phyloP scores from a whole-genome alignment of 2,888 invertebrate genomes.

The Brachyopa scutellaris region DNA sequence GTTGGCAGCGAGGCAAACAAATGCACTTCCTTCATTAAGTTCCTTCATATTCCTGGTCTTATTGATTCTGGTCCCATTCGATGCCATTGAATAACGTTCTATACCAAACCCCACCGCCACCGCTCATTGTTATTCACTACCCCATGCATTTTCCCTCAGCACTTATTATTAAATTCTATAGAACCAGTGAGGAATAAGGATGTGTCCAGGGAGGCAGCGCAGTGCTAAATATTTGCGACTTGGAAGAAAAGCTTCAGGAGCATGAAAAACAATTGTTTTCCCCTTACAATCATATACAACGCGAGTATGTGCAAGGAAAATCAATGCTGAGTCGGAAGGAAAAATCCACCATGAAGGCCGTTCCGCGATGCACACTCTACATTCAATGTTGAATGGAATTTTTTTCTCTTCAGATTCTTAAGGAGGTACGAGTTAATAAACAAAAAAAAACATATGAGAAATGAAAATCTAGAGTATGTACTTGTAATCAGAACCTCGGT shows the following conservation, averaged over 20 bases:
- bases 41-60: constrained; percentile 18
- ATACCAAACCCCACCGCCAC: not conserved
- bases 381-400: constrained; percentile 23
- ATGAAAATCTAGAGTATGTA: constrained; percentile 18
- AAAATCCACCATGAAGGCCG: constrained; percentile 57
- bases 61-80: constrained; percentile 23
- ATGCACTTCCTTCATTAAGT: constrained; percentile 43
- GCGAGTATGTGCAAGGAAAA: constrained; percentile 49
- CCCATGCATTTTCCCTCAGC: not conserved
- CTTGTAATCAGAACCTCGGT: constrained; percentile 58
- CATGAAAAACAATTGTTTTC: constrained; percentile 21
- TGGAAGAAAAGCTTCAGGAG: not conserved
- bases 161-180: constrained; percentile 31
- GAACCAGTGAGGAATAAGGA: not conserved
- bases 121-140: constrained; percentile 11
- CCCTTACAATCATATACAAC: not conserved
- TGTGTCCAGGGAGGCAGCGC: not conserved
- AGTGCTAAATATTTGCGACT: not conserved
- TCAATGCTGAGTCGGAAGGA: constrained; percentile 68
- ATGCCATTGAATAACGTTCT: constrained; percentile 20
- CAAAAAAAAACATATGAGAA: not conserved
- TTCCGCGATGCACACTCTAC: constrained; percentile 40
- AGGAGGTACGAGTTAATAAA: too few relatives aligned
- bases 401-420: constrained; percentile 21
- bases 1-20: not conserved